phyloP scores from a whole-genome alignment of 2,113 vertebrate genomes.

The Scomber scombrus region DNA sequence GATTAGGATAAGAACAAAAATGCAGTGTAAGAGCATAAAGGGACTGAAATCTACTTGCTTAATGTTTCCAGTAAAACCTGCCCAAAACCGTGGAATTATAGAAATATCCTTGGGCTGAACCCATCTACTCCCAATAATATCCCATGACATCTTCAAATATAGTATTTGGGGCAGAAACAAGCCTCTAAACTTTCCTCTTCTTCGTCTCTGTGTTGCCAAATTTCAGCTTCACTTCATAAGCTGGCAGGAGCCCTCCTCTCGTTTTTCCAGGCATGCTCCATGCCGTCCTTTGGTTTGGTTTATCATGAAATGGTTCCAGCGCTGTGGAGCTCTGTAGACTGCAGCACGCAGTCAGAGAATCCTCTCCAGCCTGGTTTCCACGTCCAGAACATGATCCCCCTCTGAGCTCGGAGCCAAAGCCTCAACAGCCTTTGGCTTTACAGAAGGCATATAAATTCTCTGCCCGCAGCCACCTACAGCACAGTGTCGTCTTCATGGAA shows the following conservation, averaged over 20 bases:
- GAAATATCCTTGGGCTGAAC: constrained; percentile 48
- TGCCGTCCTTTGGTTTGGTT: constrained; percentile 63
- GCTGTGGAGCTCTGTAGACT: constrained; percentile 37
- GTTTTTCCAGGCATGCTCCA: constrained; percentile 70
- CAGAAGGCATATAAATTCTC: constrained; percentile 42
- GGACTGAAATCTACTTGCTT: constrained; percentile 16
- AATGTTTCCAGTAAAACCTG: constrained; percentile 50
- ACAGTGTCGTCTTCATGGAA: constrained; percentile 40
- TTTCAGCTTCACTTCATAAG: constrained; percentile 46
- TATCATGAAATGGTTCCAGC: constrained; percentile 64
- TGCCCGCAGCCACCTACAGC: constrained; percentile 51
- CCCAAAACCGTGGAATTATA: constrained; percentile 31
- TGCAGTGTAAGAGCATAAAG: constrained; percentile 19
- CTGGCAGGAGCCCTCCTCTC: constrained; percentile 60
- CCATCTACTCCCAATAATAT: constrained; percentile 20
- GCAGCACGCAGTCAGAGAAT: constrained; percentile 47
- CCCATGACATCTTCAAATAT: constrained; percentile 44
- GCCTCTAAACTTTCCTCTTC: constrained; percentile 61
- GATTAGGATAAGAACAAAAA: constrained; percentile 38
- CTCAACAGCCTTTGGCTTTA: constrained; percentile 61
- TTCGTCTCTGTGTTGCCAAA: constrained; percentile 62
- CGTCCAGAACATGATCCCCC: constrained; percentile 67
- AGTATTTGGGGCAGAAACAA: constrained; percentile 45
- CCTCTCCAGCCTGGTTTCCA: constrained; percentile 54
- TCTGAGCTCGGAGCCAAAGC: constrained; percentile 62